Evolutionary conservation across 2,113 vertebrate species (phyloP).

Genomic region (Malurus melanocephalus): DNA sequence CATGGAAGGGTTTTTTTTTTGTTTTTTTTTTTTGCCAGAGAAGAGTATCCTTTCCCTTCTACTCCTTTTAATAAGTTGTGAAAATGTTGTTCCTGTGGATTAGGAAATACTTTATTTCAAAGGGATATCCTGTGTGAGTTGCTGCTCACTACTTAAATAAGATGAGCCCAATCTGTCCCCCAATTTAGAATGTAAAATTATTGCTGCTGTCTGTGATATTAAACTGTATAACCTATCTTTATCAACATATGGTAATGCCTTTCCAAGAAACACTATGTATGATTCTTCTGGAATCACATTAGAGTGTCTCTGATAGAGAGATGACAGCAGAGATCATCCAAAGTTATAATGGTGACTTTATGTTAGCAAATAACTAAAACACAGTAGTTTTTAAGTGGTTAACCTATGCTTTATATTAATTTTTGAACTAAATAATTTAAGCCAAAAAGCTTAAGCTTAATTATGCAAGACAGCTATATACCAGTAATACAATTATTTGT

Average conservation of each 20-base stretch:
- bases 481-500: background rate
- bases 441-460: background rate
- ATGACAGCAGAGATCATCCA: background rate
- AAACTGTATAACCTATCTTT: background rate
- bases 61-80: background rate
- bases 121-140: background rate
- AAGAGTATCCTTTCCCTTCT: background rate
- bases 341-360: background rate
- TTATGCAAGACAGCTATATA: background rate
- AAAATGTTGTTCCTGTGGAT: background rate
- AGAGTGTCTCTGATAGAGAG: background rate
- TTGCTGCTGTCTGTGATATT: background rate
- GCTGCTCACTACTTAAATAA: background rate
- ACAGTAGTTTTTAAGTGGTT: background rate
- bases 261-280: background rate
- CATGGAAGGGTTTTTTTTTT: background rate
- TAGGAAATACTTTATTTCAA: background rate
- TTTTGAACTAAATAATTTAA: background rate
- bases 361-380: background rate
- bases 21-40: background rate
- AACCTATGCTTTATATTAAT: background rate
- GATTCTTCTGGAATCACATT: background rate
- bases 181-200: background rate
- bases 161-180: background rate
- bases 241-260: background rate